These are phyloP conservation scores for Lottia scabra DNA, from an alignment of 2,888 invertebrate genomes.

Conservation along the genomic window DNA sequence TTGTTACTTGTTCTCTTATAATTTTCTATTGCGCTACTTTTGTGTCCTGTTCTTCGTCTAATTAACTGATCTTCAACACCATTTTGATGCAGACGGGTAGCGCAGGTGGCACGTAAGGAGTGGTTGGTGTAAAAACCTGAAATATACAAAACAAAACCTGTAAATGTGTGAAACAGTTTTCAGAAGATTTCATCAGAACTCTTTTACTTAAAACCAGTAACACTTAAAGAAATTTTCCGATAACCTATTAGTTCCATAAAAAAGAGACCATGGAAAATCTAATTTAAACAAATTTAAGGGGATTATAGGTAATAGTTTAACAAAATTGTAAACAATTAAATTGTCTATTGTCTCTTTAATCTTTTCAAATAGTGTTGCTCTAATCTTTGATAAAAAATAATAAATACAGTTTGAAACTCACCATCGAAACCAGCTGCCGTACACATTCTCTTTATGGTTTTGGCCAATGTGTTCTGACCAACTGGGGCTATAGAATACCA, in stretches of 20 bases:
- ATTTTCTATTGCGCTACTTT: neutral
- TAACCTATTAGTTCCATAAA: too few relatives aligned
- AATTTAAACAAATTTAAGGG: too few relatives aligned
- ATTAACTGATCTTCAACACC: slow-evolving; percentile 8
- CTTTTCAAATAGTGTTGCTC: too few relatives aligned
- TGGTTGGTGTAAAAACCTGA: slow-evolving; percentile 6
- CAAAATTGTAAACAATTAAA: too few relatives aligned
- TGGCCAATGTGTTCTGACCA: neutral
- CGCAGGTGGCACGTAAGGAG: slow-evolving; percentile 5
- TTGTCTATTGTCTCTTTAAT: too few relatives aligned
- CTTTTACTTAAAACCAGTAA: too few relatives aligned
- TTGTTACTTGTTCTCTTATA: slow-evolving; percentile 3
- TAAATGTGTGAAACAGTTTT: too few relatives aligned
- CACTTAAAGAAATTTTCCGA: too few relatives aligned
- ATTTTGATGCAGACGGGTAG: neutral
- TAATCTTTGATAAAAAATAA: too few relatives aligned
- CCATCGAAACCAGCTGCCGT: neutral
- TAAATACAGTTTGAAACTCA: neutral
- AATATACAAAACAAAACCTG: neutral
- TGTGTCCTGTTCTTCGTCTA: neutral
- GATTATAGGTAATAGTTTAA: too few relatives aligned
- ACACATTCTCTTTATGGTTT: neutral
- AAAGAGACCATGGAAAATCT: too few relatives aligned
- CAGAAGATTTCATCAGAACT: too few relatives aligned
- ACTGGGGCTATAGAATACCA: neutral